Evolutionary conservation across 2,888 invertebrate genomes (phyloP), one percentile per base, ranked within the genome.

Genomic region (Drosophila anomelani): DNA sequence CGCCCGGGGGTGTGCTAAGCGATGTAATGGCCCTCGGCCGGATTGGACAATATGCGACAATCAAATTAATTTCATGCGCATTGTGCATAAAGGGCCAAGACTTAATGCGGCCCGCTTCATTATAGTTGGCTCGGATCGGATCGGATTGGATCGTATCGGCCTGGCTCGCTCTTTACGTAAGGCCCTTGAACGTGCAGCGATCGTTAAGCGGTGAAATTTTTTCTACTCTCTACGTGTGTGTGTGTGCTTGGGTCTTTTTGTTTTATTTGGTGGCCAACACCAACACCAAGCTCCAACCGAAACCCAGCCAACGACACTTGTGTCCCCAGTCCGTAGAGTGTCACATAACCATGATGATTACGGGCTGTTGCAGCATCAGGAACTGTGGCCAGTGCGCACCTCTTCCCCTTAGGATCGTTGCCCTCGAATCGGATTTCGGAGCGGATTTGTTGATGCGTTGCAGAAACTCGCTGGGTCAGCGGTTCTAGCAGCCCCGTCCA

Each of bases 181-280:
- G 83, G 83, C 85, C 85, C 83, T 83, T 83, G 79, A 83, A 82
- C 83, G 85, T 82, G 83, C 83, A 85, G 80, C 75, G 86, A 69
- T 85, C 83, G 80, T 83, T 75, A 83, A 63, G 74, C 80, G 80
- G 85, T 84, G 85, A 83, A 83, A 84, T 82, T 85, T 83, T 84
- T 70, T 77, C 69, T 79, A 75, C 75, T 79, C 72, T 80, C 46
- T 68, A 44, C 43, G 41, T 49, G 41, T 32, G 38, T 43, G 41
- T 32, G 38, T 43, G 41, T 36, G 44, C 1, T 20, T 38, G 34
- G 17, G 36, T n/a, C 12, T 43, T 43, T 60, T 73, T 71, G 70
- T 76, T 72, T 78, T 76, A 77, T 81, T 81, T 74, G 64, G 6
- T 29, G 41, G 9, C 36, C 36, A 36, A 36, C 46, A 29, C 5